Evolutionary conservation across 2,888 invertebrate genomes (phyloP).

Genomic region (Drosophila nr. medialis): DNA sequence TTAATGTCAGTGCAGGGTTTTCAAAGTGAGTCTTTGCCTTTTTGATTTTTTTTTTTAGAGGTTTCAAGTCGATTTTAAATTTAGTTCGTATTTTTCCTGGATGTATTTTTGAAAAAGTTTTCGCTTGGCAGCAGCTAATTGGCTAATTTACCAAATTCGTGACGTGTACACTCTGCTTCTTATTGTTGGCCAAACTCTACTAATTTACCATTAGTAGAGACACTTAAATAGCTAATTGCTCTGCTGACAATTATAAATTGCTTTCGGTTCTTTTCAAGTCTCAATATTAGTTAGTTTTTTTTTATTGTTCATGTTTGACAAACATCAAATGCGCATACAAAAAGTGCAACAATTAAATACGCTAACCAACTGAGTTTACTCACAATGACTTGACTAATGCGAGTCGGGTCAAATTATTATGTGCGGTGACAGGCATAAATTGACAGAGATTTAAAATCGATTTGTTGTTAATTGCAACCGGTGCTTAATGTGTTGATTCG

Average conservation of each 20-base stretch:
- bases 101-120: not conserved
- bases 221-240: slow-evolving; percentile 64
- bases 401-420: slow-evolving; percentile 33
- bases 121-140: slow-evolving; percentile 40
- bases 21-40: not conserved
- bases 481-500: slow-evolving; percentile 54
- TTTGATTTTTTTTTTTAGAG: not conserved
- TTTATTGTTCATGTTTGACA: not conserved
- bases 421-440: slow-evolving; percentile 26
- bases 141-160: slow-evolving; percentile 41
- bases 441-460: slow-evolving; percentile 60
- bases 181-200: slow-evolving; percentile 28
- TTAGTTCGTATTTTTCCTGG: not conserved
- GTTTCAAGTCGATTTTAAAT: not conserved
- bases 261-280: slow-evolving; percentile 49
- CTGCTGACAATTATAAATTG: slow-evolving; percentile 74
- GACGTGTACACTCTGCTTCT: slow-evolving; percentile 15
- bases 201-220: slow-evolving; percentile 71
- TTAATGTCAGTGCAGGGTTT: not conserved
- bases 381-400: slow-evolving; percentile 21
- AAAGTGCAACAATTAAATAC: slow-evolving; percentile 38
- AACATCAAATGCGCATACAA: slow-evolving; percentile 9
- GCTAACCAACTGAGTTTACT: slow-evolving; percentile 24
- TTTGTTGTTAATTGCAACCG: slow-evolving; percentile 66
- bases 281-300: not conserved